Conservation (phyloP, 2,888 invertebrate species). For the Stenchaetothrips biformis region DNA sequence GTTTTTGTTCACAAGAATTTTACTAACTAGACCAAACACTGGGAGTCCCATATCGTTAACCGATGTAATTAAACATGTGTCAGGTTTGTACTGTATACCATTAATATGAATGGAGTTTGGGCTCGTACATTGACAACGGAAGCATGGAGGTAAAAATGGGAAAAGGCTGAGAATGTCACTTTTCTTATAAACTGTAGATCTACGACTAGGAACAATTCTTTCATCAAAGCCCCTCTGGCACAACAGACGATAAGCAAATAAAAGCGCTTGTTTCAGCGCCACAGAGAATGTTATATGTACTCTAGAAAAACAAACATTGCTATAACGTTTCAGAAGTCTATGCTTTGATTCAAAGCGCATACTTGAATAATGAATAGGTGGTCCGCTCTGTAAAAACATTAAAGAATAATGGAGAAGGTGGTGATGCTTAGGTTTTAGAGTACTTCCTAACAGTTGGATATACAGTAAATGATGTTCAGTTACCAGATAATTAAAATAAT, state of each 20-base stretch:
- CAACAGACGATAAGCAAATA: background rate
- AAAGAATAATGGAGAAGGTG: slow-evolving; percentile 38
- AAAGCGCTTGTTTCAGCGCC: background rate
- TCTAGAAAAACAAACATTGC: slow-evolving; percentile 32
- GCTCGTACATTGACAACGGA: background rate
- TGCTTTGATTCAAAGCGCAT: slow-evolving; percentile 38
- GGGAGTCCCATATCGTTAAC: background rate
- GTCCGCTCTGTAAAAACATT: slow-evolving; percentile 37
- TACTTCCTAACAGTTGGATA: slow-evolving; percentile 30
- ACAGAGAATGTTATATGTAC: slow-evolving; percentile 26
- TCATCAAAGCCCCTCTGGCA: background rate
- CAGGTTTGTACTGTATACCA: background rate
- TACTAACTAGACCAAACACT: background rate
- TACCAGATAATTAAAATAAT: slow-evolving; percentile 28
- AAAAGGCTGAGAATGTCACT: too few relatives aligned
- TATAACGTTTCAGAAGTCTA: slow-evolving; percentile 34
- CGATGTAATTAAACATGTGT: background rate
- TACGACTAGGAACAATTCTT: background rate
- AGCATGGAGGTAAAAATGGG: background rate
- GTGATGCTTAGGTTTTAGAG: slow-evolving; percentile 38
- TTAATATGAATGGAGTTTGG: background rate
- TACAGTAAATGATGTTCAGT: slow-evolving; percentile 34
- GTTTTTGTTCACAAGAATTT: background rate
- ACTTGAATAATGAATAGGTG: slow-evolving; percentile 36
- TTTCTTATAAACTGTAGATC: too few relatives aligned